These are phyloP conservation scores for Hemicordylus capensis DNA, from an alignment of 2,113 vertebrate species.

Conservation along the genomic window DNA sequence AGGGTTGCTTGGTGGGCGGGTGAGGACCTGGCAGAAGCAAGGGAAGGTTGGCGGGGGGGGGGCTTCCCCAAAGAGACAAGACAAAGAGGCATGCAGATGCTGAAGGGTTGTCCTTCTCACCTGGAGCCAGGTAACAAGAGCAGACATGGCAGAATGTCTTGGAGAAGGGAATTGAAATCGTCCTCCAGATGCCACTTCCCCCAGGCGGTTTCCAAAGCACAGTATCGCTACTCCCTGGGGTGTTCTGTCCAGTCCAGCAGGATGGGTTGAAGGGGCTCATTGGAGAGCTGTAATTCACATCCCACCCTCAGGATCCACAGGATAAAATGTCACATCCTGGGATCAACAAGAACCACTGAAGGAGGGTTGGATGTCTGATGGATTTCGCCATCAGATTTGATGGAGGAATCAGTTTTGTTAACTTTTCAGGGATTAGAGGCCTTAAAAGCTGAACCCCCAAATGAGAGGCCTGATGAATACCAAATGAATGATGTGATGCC, in stretches of 20 bases:
- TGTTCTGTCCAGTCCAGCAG: not conserved
- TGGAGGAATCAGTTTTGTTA: not conserved
- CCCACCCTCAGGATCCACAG: not conserved
- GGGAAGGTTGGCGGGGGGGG: too few relatives aligned
- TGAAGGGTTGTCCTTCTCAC: not conserved
- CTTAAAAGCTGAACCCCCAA: not conserved
- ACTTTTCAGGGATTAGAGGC: too few relatives aligned
- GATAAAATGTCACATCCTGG: too few relatives aligned
- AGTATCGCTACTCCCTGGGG: not conserved
- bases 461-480: not conserved
- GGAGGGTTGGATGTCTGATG: not conserved
- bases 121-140: not conserved
- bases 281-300: not conserved
- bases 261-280: not conserved
- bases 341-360: too few relatives aligned
- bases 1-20: not conserved
- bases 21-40: not conserved
- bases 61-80: too few relatives aligned
- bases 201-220: not conserved
- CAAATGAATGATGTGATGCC: not conserved
- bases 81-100: not conserved
- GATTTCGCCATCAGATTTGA: too few relatives aligned
- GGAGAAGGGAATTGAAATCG: too few relatives aligned
- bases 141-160: not conserved
- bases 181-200: not conserved